Evolutionary conservation across 2,888 invertebrate species (phyloP), one percentile per base, ranked within the genome.

Genomic region (Cryptus armator): DNA sequence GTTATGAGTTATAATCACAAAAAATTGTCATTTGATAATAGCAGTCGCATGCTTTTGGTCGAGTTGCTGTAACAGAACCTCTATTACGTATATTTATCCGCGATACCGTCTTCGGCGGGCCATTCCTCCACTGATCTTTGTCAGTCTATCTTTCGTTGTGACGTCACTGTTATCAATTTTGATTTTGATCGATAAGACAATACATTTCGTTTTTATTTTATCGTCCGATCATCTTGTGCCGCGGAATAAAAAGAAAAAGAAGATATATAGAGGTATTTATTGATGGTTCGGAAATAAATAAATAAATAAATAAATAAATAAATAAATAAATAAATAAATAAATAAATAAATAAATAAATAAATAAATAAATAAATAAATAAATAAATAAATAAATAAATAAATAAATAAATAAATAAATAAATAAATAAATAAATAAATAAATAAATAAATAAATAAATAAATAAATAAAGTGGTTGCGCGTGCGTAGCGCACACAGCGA

Each of bases 141-240:
- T 59, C 59, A 19, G 9, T 29, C 7, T 24, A 71, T 71, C 71
- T 32, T 16, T 16, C 43, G 12, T n/a, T 14, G n/a, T 19, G 16
- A 29, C 72, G 24, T 72, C 16, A 32, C 4, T 9, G 59, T 44
- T 24, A 1, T 16, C n/a, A 56, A 19, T 56, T 19, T 24, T 24
- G 44, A 59, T 72, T 72, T 59, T 14, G 12, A 16, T 19, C 24
- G 59, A 44, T 29, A 44, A 59, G 3, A 72, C 3, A 56, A 24
- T 43, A 43, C 37, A 43, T 14, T 37, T 56, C 44, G 3, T 59
- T 37, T 59, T 59, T 19, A 44, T 10, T 19, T 29, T 62, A 44
- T 46, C 29, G 24, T 62, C 6, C 29, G 24, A 1, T 62, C 29
- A 32, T 46, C n/a, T n/a, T 19, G 19, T 16, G 19, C 56, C 56